A percentile compares a stretch with the other conserved stretches of the same genome.
These are phyloP conservation scores for Gallinago media DNA, from an alignment of 2,113 vertebrate species.

Conservation along the genomic window DNA sequence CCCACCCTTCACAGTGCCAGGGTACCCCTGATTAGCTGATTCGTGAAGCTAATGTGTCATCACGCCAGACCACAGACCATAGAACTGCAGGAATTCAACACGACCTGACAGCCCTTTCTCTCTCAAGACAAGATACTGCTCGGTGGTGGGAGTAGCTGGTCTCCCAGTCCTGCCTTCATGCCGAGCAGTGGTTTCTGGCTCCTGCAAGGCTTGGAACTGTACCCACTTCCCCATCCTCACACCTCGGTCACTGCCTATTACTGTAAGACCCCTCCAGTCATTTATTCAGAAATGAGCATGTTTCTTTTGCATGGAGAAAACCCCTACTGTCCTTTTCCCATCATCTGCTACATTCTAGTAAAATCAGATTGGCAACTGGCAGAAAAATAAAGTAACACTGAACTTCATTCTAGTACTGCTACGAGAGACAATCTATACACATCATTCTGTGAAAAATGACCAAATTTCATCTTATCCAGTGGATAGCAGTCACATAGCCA, in stretches of 20 bases:
- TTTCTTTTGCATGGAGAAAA: background rate
- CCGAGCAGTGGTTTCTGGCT: background rate
- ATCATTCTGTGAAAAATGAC: background rate
- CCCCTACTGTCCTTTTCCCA: background rate
- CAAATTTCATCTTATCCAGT: background rate
- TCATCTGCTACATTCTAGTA: background rate
- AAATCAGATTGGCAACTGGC: background rate
- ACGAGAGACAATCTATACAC: background rate
- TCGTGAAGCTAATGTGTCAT: background rate
- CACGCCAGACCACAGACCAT: fast-evolving
- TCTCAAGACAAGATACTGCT: background rate
- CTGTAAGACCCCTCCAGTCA: background rate
- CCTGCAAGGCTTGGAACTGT: background rate
- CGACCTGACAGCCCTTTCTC: fast-evolving
- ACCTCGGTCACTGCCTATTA: background rate
- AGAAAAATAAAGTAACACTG: background rate
- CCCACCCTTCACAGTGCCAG: background rate
- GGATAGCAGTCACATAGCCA: background rate
- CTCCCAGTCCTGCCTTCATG: background rate
- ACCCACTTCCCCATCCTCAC: background rate
- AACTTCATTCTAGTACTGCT: background rate
- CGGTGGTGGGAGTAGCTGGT: background rate
- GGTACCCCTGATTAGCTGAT: background rate
- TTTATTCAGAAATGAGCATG: background rate
- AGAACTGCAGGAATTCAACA: background rate